Percentiles rank a stretch among this genome's conserved stretches.
Conservation (phyloP, 2,113 vertebrate genomes). For the Aegithalos caudatus region DNA sequence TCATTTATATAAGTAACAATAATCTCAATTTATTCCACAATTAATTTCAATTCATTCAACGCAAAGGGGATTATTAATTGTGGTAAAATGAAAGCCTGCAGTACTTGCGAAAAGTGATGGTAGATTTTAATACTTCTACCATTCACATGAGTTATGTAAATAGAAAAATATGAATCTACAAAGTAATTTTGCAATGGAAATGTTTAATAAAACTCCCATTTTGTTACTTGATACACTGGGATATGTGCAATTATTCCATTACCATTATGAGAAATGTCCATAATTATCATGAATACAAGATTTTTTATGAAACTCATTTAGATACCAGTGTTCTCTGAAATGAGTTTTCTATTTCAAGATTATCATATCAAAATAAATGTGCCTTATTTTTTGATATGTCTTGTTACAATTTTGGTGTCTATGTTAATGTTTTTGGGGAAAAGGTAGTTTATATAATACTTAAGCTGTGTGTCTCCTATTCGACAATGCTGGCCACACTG, state of each 20-base stretch:
- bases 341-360: constrained; percentile 80
- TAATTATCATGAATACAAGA: constrained; percentile 57
- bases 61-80: constrained; percentile 60
- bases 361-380: constrained; percentile 81
- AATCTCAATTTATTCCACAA: constrained; percentile 49
- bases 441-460: constrained; percentile 66
- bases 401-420: constrained; percentile 76
- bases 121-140: constrained; percentile 44
- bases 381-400: constrained; percentile 84
- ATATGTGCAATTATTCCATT: constrained; percentile 79
- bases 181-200: constrained; percentile 58
- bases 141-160: constrained; percentile 56
- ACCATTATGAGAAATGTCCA: constrained; percentile 56
- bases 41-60: constrained; percentile 50
- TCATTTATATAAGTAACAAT: constrained; percentile 45
- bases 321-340: constrained; percentile 69
- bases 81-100: constrained; percentile 68
- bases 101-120: constrained; percentile 37
- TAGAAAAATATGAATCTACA: constrained; percentile 54
- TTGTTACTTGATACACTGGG: constrained; percentile 79
- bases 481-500: constrained; percentile 70
- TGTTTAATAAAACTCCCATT: constrained; percentile 63
- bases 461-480: constrained; percentile 64
- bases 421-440: constrained; percentile 53
- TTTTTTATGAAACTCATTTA: constrained; percentile 77